A percentile compares a stretch with the other conserved stretches of the same genome.
Evolutionary conservation across 2,888 invertebrate species (phyloP).

Genomic region (Neoitamus cyanurus): DNA sequence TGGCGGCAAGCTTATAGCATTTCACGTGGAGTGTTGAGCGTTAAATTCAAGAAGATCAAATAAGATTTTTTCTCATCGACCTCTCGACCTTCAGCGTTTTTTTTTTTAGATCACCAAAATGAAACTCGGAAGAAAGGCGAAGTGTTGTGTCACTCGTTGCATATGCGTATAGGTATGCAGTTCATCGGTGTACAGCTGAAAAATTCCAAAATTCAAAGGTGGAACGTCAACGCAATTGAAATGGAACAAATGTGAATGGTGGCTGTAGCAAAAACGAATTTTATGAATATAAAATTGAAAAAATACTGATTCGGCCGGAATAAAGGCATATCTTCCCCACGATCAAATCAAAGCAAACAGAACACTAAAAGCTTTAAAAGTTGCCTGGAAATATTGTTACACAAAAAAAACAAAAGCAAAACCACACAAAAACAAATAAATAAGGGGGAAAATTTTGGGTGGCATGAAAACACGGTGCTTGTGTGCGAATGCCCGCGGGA

Average conservation of each 20-base stretch:
- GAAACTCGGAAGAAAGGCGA: too few relatives aligned
- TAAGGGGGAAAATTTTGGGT: background rate
- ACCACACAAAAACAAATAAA: background rate
- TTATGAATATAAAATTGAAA: background rate
- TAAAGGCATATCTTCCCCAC: background rate
- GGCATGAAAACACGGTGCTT: background rate
- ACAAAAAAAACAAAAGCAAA: background rate
- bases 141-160: too few relatives aligned
- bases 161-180: background rate
- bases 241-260: background rate
- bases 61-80: background rate
- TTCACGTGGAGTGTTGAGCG: background rate
- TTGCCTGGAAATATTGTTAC: background rate
- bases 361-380: conserved; percentile 25
- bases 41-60: background rate
- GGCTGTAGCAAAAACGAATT: background rate
- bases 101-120: too few relatives aligned
- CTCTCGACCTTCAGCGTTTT: too few relatives aligned
- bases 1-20: background rate
- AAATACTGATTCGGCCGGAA: background rate
- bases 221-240: background rate
- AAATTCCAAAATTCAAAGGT: background rate
- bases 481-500: background rate
- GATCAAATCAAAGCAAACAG: conserved; percentile 3
- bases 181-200: background rate